Base-by-base conservation (phyloP, 2,113 vertebrate species). In the Grus americana region DNA sequence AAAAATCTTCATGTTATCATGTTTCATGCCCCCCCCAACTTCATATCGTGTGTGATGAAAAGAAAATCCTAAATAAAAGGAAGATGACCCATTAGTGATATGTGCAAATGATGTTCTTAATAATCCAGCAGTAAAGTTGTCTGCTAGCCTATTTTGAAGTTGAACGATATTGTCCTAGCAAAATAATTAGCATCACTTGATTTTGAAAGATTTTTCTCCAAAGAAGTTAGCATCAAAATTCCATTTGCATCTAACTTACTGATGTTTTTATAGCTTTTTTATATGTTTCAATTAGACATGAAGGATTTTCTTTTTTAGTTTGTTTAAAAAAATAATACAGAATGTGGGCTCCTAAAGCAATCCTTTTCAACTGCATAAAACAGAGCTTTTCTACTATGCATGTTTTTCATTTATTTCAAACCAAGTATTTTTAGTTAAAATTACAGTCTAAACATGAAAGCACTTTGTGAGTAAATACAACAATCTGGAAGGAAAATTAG, bases 381-480 rank as follows among this genome's bases (percentile, higher is more conserved):
- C 40, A 54, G 65, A 57, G 17, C 46, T 86, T 46, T 84, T 86
- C 72, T 67, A 67, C 42, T 14, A 5, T 90, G 38, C 8, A 2
- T 58, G 29, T 57, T 59, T 84, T 86, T 59, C 4, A 38, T 46
- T 67, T 89, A 74, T 20, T 93, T 95, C 21, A 68, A 80, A 68
- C 29, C 4, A 42, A 54, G 44, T 96, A 93, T 94, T 96, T 95
- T 92, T 88, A 89, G 92, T 75, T 74, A 78, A 95, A 93, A 86
- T 73, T 92, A 58, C 21, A 70, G 72, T 89, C 61, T 74, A 92
- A 94, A 81, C 54, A 42, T 67, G 54, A 75, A 90, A 81, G 38
- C 29, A 30, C 30, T 88, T 80, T 91, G 55, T 79, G 76, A 86
- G 61, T 87, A 88, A 94, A 73, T 90, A 76, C 10, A 62, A 70